Evolutionary conservation across 1,140 invertebrate species (phyloP).

Genomic region (Pemphigus obesinymphae): DNA sequence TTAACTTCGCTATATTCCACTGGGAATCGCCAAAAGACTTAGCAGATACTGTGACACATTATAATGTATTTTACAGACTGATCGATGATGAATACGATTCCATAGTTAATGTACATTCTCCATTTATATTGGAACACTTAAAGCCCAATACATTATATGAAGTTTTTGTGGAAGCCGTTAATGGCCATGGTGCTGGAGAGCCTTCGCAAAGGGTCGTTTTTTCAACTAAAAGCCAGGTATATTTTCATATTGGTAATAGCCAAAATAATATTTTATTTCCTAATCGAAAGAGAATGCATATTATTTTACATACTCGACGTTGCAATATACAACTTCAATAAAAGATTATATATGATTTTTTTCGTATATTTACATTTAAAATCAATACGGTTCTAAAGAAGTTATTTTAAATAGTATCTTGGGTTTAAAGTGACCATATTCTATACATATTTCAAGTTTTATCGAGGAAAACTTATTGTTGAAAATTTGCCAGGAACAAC

Average conservation of each 20-base stretch:
- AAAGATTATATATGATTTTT: not conserved
- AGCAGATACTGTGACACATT: conserved; percentile 57
- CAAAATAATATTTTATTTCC: not conserved
- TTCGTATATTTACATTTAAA: not conserved
- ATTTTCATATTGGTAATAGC: not conserved
- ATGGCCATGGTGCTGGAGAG: conserved; percentile 70
- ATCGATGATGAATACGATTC: conserved; percentile 41
- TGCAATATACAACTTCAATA: not conserved
- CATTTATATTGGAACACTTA: conserved; percentile 69
- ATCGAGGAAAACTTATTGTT: not conserved
- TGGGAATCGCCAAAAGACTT: conserved; percentile 69
- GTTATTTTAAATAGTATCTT: not conserved
- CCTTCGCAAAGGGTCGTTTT: conserved; percentile 70
- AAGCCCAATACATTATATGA: conserved; percentile 71
- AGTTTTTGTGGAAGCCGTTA: conserved; percentile 74
- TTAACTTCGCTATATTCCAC: conserved; percentile 69
- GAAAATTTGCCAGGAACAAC: not conserved
- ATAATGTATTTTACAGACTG: conserved; percentile 39
- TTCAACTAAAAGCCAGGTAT: conserved; percentile 61
- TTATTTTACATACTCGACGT: not conserved
- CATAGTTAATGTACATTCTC: conserved; percentile 54
- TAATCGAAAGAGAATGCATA: too few relatives aligned
- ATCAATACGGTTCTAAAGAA: not conserved
- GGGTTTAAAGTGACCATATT: not conserved
- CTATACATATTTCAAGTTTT: not conserved